Evolutionary conservation across 1,140 invertebrate species (phyloP).

Genomic region (Nasonia giraulti): DNA sequence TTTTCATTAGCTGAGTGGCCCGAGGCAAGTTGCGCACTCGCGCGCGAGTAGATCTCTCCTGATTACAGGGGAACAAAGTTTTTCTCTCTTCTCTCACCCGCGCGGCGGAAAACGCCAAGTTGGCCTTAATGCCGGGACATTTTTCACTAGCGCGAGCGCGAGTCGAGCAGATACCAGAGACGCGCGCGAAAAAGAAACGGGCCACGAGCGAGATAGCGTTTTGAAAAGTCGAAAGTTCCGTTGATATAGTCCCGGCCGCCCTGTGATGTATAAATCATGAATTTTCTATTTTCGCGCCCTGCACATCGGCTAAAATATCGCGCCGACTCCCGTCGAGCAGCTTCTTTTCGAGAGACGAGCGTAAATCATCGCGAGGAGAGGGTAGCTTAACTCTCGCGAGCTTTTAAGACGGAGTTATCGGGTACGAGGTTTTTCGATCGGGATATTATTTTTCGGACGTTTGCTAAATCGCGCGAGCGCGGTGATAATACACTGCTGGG

Average conservation of each 20-base stretch:
- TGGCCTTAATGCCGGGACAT: conserved; percentile 38
- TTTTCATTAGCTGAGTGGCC: conserved; percentile 25
- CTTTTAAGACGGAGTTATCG: background rate
- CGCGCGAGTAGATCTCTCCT: background rate
- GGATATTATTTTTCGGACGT: background rate
- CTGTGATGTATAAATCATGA: conserved; percentile 37
- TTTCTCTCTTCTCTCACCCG: background rate
- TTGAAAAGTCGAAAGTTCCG: conserved; percentile 41
- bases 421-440: background rate
- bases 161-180: conserved; percentile 11
- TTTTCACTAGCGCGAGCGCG: conserved; percentile 22
- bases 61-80: conserved; percentile 31
- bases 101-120: background rate
- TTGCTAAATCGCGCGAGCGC: too few species aligned
- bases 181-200: background rate
- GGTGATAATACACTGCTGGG: background rate
- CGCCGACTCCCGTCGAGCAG: background rate
- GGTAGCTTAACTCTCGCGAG: background rate
- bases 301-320: background rate
- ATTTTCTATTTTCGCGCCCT: conserved; percentile 34
- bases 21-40: background rate
- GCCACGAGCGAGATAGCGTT: conserved; percentile 3
- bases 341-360: background rate
- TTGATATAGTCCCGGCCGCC: conserved; percentile 23
- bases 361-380: conserved; percentile 1